A percentile compares a stretch with the other conserved stretches of the same genome.
Conservation (phyloP, 2,797 vertebrate species). For the Phoebastria nigripes region DNA sequence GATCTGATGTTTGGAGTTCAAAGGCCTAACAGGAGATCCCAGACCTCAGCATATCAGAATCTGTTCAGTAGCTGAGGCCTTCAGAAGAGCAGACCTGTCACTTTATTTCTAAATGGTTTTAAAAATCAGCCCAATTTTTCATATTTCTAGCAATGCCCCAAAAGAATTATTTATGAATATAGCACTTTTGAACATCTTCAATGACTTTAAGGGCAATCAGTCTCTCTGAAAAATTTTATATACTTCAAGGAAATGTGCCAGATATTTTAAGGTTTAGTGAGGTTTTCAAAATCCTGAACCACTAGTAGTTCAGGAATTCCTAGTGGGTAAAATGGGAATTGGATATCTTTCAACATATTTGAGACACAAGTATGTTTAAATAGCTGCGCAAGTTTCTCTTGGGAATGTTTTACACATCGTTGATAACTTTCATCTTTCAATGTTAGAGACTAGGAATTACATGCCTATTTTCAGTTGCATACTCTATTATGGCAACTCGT, state of each 20-base stretch:
- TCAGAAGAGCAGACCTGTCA: conserved; percentile 52
- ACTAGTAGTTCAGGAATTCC: neutral
- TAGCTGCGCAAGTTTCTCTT: neutral
- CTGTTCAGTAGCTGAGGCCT: conserved; percentile 1
- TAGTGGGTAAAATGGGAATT: neutral
- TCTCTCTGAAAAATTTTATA: neutral
- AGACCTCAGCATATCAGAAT: conserved; percentile 32
- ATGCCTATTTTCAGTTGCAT: neutral
- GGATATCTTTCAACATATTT: neutral
- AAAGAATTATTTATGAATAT: neutral
- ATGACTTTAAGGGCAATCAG: neutral
- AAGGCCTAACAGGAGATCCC: conserved; percentile 53
- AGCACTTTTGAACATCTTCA: neutral
- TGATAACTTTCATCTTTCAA: neutral
- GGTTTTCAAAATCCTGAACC: neutral
- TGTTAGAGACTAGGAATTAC: neutral
- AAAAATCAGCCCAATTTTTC: conserved; percentile 20
- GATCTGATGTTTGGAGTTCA: neutral
- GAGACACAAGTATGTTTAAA: neutral
- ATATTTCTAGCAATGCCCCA: neutral
- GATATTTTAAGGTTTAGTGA: neutral
- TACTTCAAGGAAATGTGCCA: neutral
- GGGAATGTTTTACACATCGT: neutral
- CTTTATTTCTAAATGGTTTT: conserved; percentile 55
- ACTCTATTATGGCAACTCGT: neutral